phyloP scores from a whole-genome alignment of 1,140 invertebrate species.

The Ceratina calcarata region DNA sequence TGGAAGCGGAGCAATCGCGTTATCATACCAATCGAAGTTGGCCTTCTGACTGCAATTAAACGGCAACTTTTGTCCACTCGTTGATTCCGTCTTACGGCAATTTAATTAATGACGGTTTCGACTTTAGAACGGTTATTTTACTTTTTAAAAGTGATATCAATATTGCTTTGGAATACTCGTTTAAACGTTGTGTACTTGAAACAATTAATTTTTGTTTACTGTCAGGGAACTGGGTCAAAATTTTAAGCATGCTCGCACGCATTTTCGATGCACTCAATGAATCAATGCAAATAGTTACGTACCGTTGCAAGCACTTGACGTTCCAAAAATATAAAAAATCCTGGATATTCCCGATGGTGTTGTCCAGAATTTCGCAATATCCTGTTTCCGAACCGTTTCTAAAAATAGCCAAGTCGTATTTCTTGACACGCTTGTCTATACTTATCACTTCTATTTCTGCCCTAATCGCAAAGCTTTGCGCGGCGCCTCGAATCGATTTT shows the following conservation, averaged over 20 bases:
- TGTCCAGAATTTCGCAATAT: neutral
- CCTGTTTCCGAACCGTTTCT: neutral
- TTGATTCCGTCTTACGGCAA: neutral
- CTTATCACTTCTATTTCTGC: slow-evolving; percentile 17
- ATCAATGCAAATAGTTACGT: too few species aligned
- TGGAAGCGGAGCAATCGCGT: slow-evolving; percentile 70
- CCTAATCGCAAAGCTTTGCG: slow-evolving; percentile 20
- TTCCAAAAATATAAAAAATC: slow-evolving; percentile 2
- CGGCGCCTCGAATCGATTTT: slow-evolving; percentile 11
- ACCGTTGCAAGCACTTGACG: neutral
- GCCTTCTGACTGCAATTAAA: slow-evolving; percentile 21
- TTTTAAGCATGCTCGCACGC: too few species aligned
- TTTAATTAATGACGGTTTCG: neutral
- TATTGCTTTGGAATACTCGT: neutral
- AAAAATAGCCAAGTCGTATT: slow-evolving; percentile 19
- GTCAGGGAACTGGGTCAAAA: too few species aligned
- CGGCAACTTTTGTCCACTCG: neutral
- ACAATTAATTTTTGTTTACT: too few species aligned
- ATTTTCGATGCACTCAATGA: too few species aligned
- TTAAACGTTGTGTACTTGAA: too few species aligned
- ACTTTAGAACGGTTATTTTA: neutral
- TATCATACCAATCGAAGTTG: slow-evolving; percentile 67
- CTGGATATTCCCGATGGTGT: neutral
- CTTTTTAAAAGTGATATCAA: too few species aligned
- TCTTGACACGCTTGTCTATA: slow-evolving; percentile 22